These are phyloP conservation scores for Sinopyrophorus schimmeli DNA, from an alignment of 2,888 invertebrate species.

Conservation along the genomic window DNA sequence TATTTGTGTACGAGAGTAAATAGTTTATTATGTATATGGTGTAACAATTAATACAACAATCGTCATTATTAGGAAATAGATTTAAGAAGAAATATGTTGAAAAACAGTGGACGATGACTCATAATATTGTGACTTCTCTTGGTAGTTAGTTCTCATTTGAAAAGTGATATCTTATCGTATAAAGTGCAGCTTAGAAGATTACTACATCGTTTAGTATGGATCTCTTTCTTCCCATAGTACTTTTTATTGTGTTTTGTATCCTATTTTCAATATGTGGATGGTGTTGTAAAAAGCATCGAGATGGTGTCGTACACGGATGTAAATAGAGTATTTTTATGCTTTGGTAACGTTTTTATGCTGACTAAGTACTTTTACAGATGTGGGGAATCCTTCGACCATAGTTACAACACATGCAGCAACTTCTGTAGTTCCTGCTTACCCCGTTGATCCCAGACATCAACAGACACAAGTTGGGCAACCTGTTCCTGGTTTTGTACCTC, in stretches of 20 bases:
- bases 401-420: constrained; percentile 19
- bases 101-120: constrained; percentile 4
- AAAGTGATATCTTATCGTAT: background rate
- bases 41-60: background rate
- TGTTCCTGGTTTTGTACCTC: constrained; percentile 15
- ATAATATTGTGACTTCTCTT: constrained; percentile 9
- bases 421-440: constrained; percentile 21
- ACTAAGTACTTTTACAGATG: constrained; percentile 5
- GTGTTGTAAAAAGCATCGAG: constrained; percentile 37
- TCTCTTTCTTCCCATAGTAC: constrained; percentile 35
- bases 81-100: background rate
- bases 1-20: constrained; percentile 4
- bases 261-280: constrained; percentile 39
- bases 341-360: background rate
- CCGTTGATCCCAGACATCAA: constrained; percentile 15
- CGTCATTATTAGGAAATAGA: background rate
- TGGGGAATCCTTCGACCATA: constrained; percentile 18
- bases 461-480: constrained; percentile 6
- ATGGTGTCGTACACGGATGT: constrained; percentile 37
- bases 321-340: constrained; percentile 16
- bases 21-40: constrained; percentile 3
- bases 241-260: constrained; percentile 37
- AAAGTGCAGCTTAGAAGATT: background rate
- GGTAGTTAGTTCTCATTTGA: background rate
- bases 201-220: constrained; percentile 28